phyloP scores from a whole-genome alignment of 2,888 invertebrate genomes.

The Keiferia lycopersicella region DNA sequence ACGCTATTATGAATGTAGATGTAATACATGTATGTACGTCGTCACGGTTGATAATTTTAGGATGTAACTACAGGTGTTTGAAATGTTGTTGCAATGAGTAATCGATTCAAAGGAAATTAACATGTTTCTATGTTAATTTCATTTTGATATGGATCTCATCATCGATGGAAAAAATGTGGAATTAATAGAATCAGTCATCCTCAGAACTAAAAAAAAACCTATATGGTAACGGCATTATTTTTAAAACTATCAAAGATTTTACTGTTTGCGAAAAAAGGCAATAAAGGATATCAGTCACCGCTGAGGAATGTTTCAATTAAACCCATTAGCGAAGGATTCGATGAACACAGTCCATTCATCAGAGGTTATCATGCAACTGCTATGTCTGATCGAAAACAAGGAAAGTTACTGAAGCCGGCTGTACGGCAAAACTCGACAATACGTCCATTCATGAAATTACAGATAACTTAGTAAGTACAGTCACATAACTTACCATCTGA shows the following conservation, averaged over 20 bases:
- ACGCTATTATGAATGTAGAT: neutral
- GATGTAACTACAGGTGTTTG: neutral
- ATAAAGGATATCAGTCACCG: constrained; percentile 29
- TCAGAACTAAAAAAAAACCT: no score
- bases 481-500: no score
- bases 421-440: constrained; percentile 26
- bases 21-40: neutral
- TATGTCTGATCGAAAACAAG: constrained; percentile 25
- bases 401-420: constrained; percentile 22
- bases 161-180: no score
- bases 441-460: constrained; percentile 11
- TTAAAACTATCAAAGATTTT: neutral
- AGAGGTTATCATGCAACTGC: constrained; percentile 29
- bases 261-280: neutral
- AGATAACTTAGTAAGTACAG: neutral
- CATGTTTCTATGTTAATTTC: neutral
- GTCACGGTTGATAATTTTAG: constrained; percentile 3
- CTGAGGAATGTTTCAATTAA: constrained; percentile 40
- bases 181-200: no score
- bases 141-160: no score
- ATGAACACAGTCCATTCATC: constrained; percentile 29
- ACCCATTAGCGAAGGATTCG: constrained; percentile 32
- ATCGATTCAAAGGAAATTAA: neutral
- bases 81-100: neutral
- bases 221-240: no score